Evolutionary conservation across 2,797 vertebrate species (phyloP).

Genomic region (Aphelocoma californica): DNA sequence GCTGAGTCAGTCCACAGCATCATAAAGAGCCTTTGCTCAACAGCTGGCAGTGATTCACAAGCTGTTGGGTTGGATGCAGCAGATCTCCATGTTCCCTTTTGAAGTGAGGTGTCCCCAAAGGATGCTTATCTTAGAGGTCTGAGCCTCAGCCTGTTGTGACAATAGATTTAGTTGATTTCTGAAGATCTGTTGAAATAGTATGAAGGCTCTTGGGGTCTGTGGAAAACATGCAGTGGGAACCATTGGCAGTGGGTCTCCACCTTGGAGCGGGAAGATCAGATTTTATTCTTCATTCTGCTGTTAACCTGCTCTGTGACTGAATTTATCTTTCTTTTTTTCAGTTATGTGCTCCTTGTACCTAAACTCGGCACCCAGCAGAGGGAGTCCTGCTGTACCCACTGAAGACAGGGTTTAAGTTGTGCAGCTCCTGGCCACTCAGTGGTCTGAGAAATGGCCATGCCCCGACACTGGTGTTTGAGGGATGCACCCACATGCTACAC

Average conservation of each 20-base stretch:
- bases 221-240: neutral
- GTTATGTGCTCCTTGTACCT: rapidly evolving
- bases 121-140: neutral
- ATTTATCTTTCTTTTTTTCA: neutral
- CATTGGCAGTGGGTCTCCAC: neutral
- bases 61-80: neutral
- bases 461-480: neutral
- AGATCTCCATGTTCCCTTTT: neutral
- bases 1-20: neutral
- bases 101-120: neutral
- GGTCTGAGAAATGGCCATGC: neutral
- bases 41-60: neutral
- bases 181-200: neutral
- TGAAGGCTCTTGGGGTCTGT: neutral
- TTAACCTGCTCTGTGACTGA: neutral
- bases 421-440: neutral
- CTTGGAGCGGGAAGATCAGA: neutral
- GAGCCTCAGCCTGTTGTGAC: neutral
- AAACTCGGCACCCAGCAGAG: neutral
- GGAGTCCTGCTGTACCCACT: neutral
- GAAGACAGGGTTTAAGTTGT: neutral
- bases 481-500: neutral
- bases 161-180: neutral
- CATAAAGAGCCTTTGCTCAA: neutral
- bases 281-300: neutral